These are phyloP conservation scores for Coptodon rendalli DNA, from an alignment of 2,113 vertebrate species.

Conservation along the genomic window DNA sequence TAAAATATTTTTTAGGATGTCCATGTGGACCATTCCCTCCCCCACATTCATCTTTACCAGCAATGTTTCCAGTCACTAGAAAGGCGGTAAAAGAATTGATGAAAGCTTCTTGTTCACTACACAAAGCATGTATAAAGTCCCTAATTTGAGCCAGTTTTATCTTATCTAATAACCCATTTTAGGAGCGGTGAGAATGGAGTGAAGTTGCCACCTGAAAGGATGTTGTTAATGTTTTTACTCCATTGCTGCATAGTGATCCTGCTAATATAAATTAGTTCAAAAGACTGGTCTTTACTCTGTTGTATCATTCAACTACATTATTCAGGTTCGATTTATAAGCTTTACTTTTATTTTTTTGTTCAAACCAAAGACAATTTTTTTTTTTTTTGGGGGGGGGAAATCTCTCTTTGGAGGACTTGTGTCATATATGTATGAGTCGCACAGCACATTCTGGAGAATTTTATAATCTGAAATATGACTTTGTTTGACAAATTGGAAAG, in stretches of 20 bases:
- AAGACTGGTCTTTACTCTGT: neutral
- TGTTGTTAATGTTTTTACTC: neutral
- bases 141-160: neutral
- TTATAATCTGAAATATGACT: neutral
- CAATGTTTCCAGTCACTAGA: neutral
- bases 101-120: neutral
- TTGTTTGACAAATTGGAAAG: neutral
- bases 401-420: neutral
- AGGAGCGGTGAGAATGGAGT: neutral
- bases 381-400: rapidly evolving
- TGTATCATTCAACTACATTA: neutral
- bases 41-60: neutral
- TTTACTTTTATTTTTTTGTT: neutral
- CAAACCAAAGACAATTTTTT: neutral
- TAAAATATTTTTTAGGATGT: neutral
- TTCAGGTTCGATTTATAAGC: neutral
- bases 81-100: neutral
- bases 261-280: neutral
- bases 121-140: neutral
- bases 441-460: neutral
- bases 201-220: neutral
- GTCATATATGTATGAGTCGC: neutral
- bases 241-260: neutral
- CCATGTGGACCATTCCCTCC: neutral
- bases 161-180: neutral